Base-by-base conservation (phyloP, 2,113 vertebrate genomes). In the Sturnira hondurensis region DNA sequence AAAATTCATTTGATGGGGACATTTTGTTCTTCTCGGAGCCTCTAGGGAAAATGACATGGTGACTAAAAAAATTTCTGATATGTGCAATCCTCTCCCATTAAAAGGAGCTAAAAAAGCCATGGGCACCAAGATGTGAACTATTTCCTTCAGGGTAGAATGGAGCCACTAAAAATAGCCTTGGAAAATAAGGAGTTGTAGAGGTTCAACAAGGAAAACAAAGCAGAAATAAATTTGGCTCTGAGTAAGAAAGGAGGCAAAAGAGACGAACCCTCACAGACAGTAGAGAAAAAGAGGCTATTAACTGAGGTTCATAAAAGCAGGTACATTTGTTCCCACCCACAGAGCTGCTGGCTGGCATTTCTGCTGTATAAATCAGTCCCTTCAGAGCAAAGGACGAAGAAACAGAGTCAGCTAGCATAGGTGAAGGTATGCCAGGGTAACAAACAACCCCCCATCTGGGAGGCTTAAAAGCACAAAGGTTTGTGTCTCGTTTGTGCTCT, bases 1-100 rank as follows among this genome's bases (percentile, higher is more conserved):
- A 63, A 97, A 98, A 28, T 63, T 96, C 93, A 90, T 97, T 95
- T 90, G 89, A 82, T 96, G 47, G 28, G 98, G 97, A 98, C 98
- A 98, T 98, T 98, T 97, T 98, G 98, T 98, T 98, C 98, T 98
- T 97, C 96, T 97, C 86, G 58, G 43, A 86, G 76, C 84, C 98
- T 98, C 98, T 96, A 97, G 97, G 98, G 98, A 97, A 94, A 97
- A 97, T 98, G 98, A 98, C 94, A 73, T 97, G 98, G 95, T 96
- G 97, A 93, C 90, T 97, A 77, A 97, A 96, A 97, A 97, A 98
- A 97, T 97, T 97, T 98, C 98, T 98, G 98, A 97, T 97, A 96
- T 96, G 97, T 93, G 84, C 95, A 95, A 96, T 97, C 96, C 96
- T 98, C 93, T 98, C 97, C 95, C 96, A 97, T 96, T 97, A 89